Evolutionary conservation across 2,797 vertebrate species (phyloP).

Genomic region (Natrix natrix): DNA sequence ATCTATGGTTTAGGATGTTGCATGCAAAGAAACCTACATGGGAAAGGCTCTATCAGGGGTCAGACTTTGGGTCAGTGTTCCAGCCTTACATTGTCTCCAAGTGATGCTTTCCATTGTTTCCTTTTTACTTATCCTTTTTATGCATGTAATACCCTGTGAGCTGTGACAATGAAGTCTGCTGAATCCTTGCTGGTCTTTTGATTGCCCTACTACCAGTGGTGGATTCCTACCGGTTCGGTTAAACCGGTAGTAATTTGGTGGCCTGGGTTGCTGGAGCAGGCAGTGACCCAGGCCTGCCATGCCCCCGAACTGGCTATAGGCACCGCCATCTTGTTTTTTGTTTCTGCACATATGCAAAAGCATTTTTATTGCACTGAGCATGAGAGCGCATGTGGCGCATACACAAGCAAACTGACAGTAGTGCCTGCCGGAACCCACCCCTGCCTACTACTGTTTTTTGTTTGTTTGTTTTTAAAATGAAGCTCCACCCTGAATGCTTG

Average conservation of each 20-base stretch:
- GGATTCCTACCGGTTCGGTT: no score
- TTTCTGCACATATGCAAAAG: no score
- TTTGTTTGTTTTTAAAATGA: background rate
- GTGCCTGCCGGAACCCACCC: no score
- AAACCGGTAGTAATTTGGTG: no score
- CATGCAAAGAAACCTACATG: background rate
- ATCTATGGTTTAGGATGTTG: background rate
- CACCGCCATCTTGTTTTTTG: no score
- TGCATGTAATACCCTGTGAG: background rate
- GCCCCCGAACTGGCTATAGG: no score
- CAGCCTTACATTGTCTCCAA: background rate
- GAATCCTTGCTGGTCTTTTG: background rate
- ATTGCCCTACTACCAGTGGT: background rate
- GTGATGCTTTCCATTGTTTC: background rate
- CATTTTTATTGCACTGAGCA: no score
- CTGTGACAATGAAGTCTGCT: background rate
- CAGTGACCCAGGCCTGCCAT: no score
- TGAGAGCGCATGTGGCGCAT: no score
- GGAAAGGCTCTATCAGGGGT: background rate
- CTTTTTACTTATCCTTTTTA: background rate
- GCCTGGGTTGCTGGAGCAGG: no score
- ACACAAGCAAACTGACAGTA: no score
- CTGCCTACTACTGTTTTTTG: background rate
- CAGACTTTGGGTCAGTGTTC: background rate
- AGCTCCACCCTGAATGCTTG: background rate